These are phyloP conservation scores for Hirundichthys speculiger DNA, from an alignment of 2,113 vertebrate genomes.

Conservation along the genomic window DNA sequence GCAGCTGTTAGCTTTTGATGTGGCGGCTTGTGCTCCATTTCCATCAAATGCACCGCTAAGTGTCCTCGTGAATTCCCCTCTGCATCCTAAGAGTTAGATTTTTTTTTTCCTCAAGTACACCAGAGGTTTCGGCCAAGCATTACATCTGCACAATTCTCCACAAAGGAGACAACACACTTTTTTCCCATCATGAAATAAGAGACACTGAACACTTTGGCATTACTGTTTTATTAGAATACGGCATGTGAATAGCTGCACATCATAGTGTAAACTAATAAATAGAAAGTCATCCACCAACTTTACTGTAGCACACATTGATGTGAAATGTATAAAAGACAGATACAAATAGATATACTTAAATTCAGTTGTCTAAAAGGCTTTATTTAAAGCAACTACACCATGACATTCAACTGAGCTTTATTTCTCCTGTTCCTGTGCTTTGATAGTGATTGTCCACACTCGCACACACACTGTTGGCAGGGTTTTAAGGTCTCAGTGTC, in stretches of 20 bases:
- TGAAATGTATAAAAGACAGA: conserved; percentile 81
- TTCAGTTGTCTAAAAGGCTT: conserved; percentile 66
- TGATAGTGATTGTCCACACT: conserved; percentile 75
- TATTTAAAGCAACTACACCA: conserved; percentile 60
- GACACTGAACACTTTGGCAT: conserved; percentile 32
- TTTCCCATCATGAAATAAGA: conserved; percentile 35
- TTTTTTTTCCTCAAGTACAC: conserved; percentile 14
- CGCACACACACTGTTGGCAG: conserved; percentile 63
- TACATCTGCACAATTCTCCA: conserved; percentile 19
- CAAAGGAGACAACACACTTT: conserved; percentile 14
- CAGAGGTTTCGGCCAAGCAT: conserved; percentile 22
- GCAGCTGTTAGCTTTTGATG: conserved; percentile 49
- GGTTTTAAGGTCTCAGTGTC: conserved; percentile 64
- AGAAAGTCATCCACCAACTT: conserved; percentile 74
- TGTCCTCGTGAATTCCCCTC: conserved; percentile 12
- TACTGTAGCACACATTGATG: conserved; percentile 73
- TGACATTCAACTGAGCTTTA: conserved; percentile 68
- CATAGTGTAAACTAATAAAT: conserved; percentile 69
- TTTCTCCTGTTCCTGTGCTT: conserved; percentile 67
- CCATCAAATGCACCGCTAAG: conserved; percentile 15
- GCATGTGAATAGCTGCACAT: conserved; percentile 75
- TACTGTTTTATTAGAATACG: conserved; percentile 83
- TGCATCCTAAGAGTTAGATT: conserved; percentile 24
- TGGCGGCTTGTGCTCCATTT: neutral
- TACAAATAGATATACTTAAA: conserved; percentile 73